Base-by-base conservation (phyloP, 1,140 invertebrate genomes). In the Panagrolaimus sp. region DNA sequence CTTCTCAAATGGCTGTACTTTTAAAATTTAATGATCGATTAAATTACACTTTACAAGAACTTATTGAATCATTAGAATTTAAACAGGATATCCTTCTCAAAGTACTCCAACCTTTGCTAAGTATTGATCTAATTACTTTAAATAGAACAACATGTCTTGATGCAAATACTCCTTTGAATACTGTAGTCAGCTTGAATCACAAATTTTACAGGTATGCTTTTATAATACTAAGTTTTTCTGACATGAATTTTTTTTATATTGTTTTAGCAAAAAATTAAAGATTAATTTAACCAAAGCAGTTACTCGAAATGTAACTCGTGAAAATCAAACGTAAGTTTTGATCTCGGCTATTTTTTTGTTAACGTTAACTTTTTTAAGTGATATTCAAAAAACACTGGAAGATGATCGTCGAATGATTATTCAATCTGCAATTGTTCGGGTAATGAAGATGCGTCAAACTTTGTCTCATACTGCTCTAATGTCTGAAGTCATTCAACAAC, bases 391-490 rank as follows among this genome's bases (percentile, higher is more conserved):
- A 84, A 91, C 96, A 85, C 96, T 98, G 80, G 96, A 98, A 85
- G 95, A 98, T 85, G 95, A 98, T 85, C 87, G 96, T 65, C 97
- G 97, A 85, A 87, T 96, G 76, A 87, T 98, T 61, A 98, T 94
- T 85, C 93, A 98, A 85, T 96, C 96, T 42, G 93, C 94, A 45
- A 98, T 99, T 84, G 94, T 98, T 14, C 88, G 96, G 76, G 98
- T 98, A 77, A 98, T 99, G 96, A 99, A 99, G 87, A 98, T 96
- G 88, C 87, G 96, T 23, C 98, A 98, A 85, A 88, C 89, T 11
- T 85, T 95, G 57, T 95, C 96, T 81, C 96, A 98, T 84, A 92
- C 96, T 81, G 92, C 96, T 82, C 86, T 99, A 14, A 90, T 98
- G 20, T 90, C 90, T 46, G 95, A 99, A 86, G 94, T 98, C 57